These are phyloP conservation scores for Neelides sp. DNA, from an alignment of 1,140 invertebrate genomes.

Conservation along the genomic window DNA sequence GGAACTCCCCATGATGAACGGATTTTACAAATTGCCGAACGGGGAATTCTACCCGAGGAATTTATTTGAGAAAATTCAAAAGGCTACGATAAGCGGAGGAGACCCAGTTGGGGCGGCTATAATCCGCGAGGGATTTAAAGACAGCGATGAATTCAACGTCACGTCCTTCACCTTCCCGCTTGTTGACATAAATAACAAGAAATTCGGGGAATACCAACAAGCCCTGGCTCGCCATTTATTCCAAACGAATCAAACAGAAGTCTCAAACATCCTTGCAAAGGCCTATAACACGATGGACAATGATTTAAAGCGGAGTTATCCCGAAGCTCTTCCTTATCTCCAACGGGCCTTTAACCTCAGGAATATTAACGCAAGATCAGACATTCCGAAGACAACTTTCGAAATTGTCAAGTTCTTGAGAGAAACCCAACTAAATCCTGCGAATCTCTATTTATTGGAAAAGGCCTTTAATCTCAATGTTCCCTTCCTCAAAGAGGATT, in stretches of 20 bases:
- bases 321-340: slow-evolving; percentile 10
- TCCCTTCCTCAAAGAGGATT: neutral
- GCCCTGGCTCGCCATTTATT: neutral
- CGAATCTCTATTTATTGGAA: neutral
- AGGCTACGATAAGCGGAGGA: neutral
- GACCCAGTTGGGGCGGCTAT: slow-evolving; percentile 7
- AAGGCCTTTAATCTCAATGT: slow-evolving; percentile 2
- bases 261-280: neutral
- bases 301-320: slow-evolving; percentile 5
- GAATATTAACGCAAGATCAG: slow-evolving; percentile 1
- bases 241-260: neutral
- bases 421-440: slow-evolving; percentile 4
- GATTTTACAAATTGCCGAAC: slow-evolving; percentile 16
- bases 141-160: slow-evolving; percentile 8
- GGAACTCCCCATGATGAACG: slow-evolving; percentile 4
- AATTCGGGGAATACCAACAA: slow-evolving; percentile 5
- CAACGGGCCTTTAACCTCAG: slow-evolving; percentile 13
- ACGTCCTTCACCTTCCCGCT: neutral
- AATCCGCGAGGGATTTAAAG: slow-evolving; percentile 6
- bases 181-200: neutral
- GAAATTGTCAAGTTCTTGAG: slow-evolving; percentile 10
- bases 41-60: slow-evolving; percentile 15
- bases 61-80: slow-evolving; percentile 14
- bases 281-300: neutral
- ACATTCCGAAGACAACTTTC: slow-evolving; percentile 11